Evolutionary conservation across 2,888 invertebrate species (phyloP), one percentile per base, ranked within the genome.

Genomic region (Amphipoea lucens): DNA sequence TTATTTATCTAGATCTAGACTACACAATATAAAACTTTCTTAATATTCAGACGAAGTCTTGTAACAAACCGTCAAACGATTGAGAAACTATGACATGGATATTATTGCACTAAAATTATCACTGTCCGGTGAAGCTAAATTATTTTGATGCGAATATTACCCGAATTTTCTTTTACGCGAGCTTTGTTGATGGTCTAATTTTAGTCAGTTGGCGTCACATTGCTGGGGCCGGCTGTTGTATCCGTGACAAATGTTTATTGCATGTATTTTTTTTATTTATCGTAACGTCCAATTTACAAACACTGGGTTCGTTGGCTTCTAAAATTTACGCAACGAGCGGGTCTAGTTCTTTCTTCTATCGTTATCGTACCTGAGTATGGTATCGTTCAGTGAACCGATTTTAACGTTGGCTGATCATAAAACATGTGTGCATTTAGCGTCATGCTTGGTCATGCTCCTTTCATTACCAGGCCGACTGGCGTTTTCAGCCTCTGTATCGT

Each of bases 161-260:
- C 78, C 88, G 81, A 85, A 85, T 89, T 73, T 88, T 76, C 76
- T 70, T 78, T 81, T 77, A 80, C 77, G 72, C 83, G 85, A 92
- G 92, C 92, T 91, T 90, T 93, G 92, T 93, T 92, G 93, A 92
- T 90, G 66, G 82, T 91, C 91, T 95, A 94, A 92, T 93, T 94
- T 90, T 94, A 95, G 92, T 86, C 76, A 82, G 82, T 90, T 89
- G 90, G 90, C 92, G 90, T 91, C 91, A 85, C 88, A 91, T 87
- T 89, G 90, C 85, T 86, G 85, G 85, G 79, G 79, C 87, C 88
- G 86, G 87, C 86, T 90, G 85, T 90, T 88, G 90, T 85, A 84
- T 79, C 83, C 74, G 89, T 94, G 93, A 93, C 91, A 92, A 92
- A 94, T 92, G 90, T 88, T 92, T 92, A 93, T 94, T 93, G 88